These are phyloP conservation scores for Trachymyrmex cornetzi DNA, from an alignment of 1,140 invertebrate species.

Conservation along the genomic window DNA sequence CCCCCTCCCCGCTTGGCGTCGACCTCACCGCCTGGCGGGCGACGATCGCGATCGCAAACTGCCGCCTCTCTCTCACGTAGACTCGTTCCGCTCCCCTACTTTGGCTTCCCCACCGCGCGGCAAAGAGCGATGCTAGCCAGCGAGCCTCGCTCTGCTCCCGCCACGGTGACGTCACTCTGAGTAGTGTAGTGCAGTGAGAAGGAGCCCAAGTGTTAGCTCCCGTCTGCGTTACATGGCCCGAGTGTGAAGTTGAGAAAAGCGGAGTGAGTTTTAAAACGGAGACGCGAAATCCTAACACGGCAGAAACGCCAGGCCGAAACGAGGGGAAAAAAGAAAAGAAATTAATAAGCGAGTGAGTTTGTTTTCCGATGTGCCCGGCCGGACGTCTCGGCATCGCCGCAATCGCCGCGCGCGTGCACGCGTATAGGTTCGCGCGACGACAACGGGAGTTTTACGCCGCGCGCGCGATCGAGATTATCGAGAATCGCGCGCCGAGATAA, in stretches of 20 bases:
- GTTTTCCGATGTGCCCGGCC: conserved; percentile 20
- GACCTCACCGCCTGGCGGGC: conserved; percentile 72
- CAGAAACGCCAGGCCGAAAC: not conserved
- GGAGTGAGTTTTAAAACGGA: conserved; percentile 53
- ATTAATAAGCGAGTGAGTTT: conserved; percentile 20
- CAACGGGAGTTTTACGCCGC: conserved; percentile 38
- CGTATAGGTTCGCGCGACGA: conserved; percentile 20
- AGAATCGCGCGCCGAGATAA: not conserved
- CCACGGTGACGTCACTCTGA: conserved; percentile 87
- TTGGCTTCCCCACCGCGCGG: conserved; percentile 71
- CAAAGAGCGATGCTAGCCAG: conserved; percentile 76
- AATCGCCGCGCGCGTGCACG: conserved; percentile 2
- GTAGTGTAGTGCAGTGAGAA: conserved; percentile 87
- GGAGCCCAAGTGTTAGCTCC: conserved; percentile 81
- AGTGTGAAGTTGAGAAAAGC: conserved; percentile 60
- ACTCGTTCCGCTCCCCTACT: conserved; percentile 82
- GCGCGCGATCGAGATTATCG: not conserved
- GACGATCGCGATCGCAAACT: conserved; percentile 69
- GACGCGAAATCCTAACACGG: not conserved
- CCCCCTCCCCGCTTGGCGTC: conserved; percentile 16
- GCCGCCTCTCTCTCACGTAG: conserved; percentile 75
- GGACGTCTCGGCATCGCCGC: conserved; percentile 26
- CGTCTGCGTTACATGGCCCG: conserved; percentile 79
- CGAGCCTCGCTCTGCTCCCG: conserved; percentile 85
- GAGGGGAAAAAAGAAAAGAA: not conserved